phyloP scores from a whole-genome alignment of 2,888 invertebrate genomes.

The Cactoblastis cactorum region DNA sequence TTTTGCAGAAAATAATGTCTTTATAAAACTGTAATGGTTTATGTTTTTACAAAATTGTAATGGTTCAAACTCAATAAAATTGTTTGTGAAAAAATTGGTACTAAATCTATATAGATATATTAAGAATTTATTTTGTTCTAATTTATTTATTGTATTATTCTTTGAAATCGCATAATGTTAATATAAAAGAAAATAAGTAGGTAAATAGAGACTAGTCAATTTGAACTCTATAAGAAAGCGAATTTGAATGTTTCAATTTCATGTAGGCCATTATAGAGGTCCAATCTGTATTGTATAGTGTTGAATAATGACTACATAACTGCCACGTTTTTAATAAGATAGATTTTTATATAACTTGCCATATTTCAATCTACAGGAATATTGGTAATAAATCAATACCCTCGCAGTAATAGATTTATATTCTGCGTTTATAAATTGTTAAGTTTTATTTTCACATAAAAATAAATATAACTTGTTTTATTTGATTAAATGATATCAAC shows the following conservation, averaged over 20 bases:
- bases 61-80: no score
- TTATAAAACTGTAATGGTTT: no score
- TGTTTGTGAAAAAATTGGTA: neutral
- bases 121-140: neutral
- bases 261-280: neutral
- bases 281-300: neutral
- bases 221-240: constrained; percentile 1
- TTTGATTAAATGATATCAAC: no score
- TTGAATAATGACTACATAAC: neutral
- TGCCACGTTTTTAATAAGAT: neutral
- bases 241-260: neutral
- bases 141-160: neutral
- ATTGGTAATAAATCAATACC: no score
- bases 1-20: no score
- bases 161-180: neutral
- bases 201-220: neutral
- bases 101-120: neutral
- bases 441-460: no score
- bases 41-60: no score
- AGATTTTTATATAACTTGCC: neutral
- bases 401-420: no score
- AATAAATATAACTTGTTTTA: no score
- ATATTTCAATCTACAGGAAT: neutral
- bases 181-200: neutral
- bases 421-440: no score